These are phyloP conservation scores for Perca flavescens DNA, from an alignment of 2,113 vertebrate species.

Conservation along the genomic window DNA sequence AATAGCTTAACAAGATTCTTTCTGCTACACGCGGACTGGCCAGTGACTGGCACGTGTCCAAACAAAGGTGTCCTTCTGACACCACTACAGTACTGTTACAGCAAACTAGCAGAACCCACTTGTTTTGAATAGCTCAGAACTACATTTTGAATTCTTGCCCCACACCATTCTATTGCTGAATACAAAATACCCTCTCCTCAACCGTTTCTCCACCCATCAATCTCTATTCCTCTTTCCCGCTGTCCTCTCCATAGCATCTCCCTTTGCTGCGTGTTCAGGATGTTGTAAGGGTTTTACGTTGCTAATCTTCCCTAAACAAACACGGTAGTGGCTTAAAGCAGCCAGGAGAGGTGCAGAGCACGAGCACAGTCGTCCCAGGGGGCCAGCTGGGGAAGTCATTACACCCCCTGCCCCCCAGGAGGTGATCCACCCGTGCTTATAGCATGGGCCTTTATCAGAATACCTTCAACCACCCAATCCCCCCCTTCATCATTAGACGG, in stretches of 20 bases:
- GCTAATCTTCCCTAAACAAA: slow-evolving; percentile 89
- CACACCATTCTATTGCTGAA: slow-evolving; percentile 5
- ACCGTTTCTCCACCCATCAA: slow-evolving; percentile 50
- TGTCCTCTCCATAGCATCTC: slow-evolving; percentile 57
- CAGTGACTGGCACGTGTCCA: slow-evolving; percentile 7
- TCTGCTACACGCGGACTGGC: background rate
- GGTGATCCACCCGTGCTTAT: slow-evolving; percentile 75
- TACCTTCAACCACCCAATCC: slow-evolving; percentile 30
- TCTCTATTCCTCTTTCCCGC: slow-evolving; percentile 66
- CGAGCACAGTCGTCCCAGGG: slow-evolving; percentile 80
- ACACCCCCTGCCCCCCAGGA: slow-evolving; percentile 71
- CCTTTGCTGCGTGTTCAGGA: slow-evolving; percentile 79
- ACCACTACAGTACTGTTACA: background rate
- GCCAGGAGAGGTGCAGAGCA: slow-evolving; percentile 82
- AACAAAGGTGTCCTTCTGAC: background rate
- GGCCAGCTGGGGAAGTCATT: slow-evolving; percentile 88
- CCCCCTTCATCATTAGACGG: slow-evolving; percentile 9
- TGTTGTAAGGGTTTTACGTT: slow-evolving; percentile 86
- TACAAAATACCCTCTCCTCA: slow-evolving; percentile 7
- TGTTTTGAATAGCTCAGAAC: background rate
- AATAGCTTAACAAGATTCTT: slow-evolving; percentile 13
- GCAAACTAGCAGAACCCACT: background rate
- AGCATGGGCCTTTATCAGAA: slow-evolving; percentile 67
- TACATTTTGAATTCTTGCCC: background rate
- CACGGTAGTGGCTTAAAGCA: slow-evolving; percentile 77